phyloP scores from a whole-genome alignment of 2,888 invertebrate species.

The Falcaria lacertinaria region DNA sequence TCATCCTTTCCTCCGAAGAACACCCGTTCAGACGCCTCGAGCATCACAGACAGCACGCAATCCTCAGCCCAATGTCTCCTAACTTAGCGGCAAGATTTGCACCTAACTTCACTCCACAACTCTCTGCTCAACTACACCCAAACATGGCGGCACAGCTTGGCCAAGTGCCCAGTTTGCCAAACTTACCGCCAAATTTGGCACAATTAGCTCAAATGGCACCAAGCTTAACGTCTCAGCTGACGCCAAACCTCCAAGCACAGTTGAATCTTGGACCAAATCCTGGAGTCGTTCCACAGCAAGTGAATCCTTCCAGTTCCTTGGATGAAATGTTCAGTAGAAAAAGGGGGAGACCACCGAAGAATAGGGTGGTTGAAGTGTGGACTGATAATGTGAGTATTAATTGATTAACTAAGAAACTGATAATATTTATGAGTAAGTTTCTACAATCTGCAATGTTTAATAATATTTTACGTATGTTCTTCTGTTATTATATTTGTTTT shows the following conservation, averaged over 20 bases:
- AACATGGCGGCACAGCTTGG: slow-evolving; percentile 73
- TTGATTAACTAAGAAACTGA: no score
- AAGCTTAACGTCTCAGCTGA: slow-evolving; percentile 59
- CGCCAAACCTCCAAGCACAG: slow-evolving; percentile 68
- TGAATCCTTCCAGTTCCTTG: slow-evolving; percentile 83
- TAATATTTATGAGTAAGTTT: no score
- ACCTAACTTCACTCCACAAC: slow-evolving; percentile 74
- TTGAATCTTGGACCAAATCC: slow-evolving; percentile 61
- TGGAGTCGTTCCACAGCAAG: slow-evolving; percentile 57
- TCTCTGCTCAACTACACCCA: slow-evolving; percentile 70
- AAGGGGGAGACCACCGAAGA: slow-evolving; percentile 97
- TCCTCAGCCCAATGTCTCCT: slow-evolving; percentile 81
- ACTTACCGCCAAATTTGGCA: slow-evolving; percentile 66
- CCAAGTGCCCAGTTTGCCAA: slow-evolving; percentile 60
- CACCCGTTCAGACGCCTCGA: slow-evolving; percentile 90
- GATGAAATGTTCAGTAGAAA: slow-evolving; percentile 96
- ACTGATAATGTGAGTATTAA: slow-evolving; percentile 87
- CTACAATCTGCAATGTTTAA: no score
- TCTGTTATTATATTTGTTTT: no score
- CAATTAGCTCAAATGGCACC: slow-evolving; percentile 73
- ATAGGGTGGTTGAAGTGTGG: slow-evolving; percentile 95
- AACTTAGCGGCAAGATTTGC: slow-evolving; percentile 79
- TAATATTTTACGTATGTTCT: no score
- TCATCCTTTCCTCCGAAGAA: slow-evolving; percentile 85
- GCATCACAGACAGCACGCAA: slow-evolving; percentile 92